Evolutionary conservation across 2,888 invertebrate genomes (phyloP).

Genomic region (Dioctria rufipes): DNA sequence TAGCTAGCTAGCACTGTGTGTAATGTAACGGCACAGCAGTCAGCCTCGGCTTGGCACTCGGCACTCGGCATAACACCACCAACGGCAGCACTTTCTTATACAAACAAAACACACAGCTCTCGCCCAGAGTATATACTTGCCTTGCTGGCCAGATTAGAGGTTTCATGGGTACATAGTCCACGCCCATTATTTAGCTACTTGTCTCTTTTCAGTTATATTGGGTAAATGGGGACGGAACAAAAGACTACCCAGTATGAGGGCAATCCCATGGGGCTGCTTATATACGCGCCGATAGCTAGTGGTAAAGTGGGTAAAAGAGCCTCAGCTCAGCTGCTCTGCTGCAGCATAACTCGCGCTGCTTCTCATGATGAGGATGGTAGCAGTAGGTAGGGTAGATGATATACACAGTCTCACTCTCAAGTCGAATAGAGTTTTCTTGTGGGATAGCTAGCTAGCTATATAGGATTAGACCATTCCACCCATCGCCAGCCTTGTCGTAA

Average conservation of each 20-base stretch:
- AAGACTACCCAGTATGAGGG: neutral
- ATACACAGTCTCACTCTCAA: neutral
- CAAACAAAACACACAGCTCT: constrained; percentile 33
- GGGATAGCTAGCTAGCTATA: neutral
- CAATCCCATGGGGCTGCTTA: constrained; percentile 45
- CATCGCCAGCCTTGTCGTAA: neutral
- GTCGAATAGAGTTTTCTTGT: neutral
- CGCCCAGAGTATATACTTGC: constrained; percentile 33
- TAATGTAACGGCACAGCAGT: neutral
- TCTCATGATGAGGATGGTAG: constrained; percentile 14
- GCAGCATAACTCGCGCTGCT: constrained; percentile 56
- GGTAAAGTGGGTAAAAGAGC: constrained; percentile 5
- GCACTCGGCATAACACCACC: constrained; percentile 17
- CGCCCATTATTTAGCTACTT: constrained; percentile 58
- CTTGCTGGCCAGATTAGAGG: constrained; percentile 54
- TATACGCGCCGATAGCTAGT: neutral
- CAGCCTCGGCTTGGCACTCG: constrained; percentile 1
- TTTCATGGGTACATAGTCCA: constrained; percentile 55
- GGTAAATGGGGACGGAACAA: constrained; percentile 44
- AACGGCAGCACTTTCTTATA: constrained; percentile 54
- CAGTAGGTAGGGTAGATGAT: too few species aligned
- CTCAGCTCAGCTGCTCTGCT: constrained; percentile 3
- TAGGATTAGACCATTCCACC: too few species aligned
- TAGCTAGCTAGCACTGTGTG: neutral
- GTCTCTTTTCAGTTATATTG: constrained; percentile 51